Conservation (phyloP, 2,888 invertebrate species). For the Leptopilina syphax region DNA sequence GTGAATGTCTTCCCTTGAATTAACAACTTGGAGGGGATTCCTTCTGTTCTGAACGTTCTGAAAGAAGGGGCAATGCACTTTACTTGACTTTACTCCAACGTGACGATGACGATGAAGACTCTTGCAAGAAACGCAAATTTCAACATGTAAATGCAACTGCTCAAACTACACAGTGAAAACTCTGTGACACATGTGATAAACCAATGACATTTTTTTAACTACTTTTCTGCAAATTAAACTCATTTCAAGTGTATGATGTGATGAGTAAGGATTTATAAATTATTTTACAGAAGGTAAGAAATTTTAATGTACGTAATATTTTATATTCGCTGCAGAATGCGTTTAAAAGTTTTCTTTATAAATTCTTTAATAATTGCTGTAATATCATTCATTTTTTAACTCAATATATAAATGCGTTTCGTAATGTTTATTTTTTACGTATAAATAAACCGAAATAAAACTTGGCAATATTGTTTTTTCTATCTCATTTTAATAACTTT, state of each 20-base stretch:
- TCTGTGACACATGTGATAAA: background rate
- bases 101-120: background rate
- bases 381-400: too few relatives aligned
- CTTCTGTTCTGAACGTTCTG: slow-evolving; percentile 41
- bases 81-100: slow-evolving; percentile 36
- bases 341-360: too few relatives aligned
- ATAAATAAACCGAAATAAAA: too few relatives aligned
- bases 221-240: background rate
- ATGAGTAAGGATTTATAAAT: background rate
- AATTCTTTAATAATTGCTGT: too few relatives aligned
- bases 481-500: too few relatives aligned
- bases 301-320: background rate
- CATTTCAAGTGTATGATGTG: too few relatives aligned
- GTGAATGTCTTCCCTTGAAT: slow-evolving; percentile 70
- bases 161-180: background rate
- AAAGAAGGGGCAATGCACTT: slow-evolving; percentile 47
- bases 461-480: too few relatives aligned
- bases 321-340: too few relatives aligned
- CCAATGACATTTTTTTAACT: background rate
- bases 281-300: background rate
- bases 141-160: background rate
- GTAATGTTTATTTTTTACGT: too few relatives aligned
- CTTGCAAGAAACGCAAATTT: background rate
- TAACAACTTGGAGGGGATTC: slow-evolving; percentile 59
- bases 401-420: too few relatives aligned